These are phyloP conservation scores for Dipus sagitta DNA, from an alignment of 2,797 vertebrate species.

Conservation along the genomic window DNA sequence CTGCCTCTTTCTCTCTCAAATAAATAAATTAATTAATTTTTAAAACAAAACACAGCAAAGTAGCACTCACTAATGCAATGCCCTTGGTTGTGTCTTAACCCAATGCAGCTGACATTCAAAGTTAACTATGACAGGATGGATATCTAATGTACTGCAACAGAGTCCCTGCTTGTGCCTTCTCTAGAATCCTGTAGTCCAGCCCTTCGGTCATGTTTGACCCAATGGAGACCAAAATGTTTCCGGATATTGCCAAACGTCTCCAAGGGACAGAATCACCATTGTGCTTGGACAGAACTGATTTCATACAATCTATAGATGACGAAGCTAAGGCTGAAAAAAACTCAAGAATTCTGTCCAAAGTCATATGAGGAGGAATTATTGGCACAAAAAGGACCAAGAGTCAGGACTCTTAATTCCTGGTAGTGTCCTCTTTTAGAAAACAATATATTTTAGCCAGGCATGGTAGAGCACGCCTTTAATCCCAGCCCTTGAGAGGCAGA, in stretches of 20 bases:
- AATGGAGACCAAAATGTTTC: not conserved
- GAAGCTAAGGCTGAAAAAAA: constrained; percentile 17
- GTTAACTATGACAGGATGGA: no score
- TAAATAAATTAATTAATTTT: no score
- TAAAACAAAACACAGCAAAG: no score
- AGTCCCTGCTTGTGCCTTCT: not conserved
- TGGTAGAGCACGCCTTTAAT: no score
- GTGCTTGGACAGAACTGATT: not conserved
- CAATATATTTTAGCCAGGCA: no score
- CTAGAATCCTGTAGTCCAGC: not conserved
- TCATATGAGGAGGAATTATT: not conserved
- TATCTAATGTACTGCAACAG: not conserved
- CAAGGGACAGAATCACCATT: not conserved
- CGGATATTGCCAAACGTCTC: not conserved
- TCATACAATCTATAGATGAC: not conserved
- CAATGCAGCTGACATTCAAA: not conserved
- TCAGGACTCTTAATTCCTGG: not conserved
- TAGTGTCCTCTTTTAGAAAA: no score
- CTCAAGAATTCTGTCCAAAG: not conserved
- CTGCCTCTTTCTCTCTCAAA: no score
- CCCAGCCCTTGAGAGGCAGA: no score
- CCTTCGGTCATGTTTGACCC: not conserved
- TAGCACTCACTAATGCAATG: not conserved
- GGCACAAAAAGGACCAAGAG: not conserved
- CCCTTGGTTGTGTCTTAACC: no score